These are phyloP conservation scores for Samia ricini DNA, from an alignment of 1,140 invertebrate species.

Conservation along the genomic window DNA sequence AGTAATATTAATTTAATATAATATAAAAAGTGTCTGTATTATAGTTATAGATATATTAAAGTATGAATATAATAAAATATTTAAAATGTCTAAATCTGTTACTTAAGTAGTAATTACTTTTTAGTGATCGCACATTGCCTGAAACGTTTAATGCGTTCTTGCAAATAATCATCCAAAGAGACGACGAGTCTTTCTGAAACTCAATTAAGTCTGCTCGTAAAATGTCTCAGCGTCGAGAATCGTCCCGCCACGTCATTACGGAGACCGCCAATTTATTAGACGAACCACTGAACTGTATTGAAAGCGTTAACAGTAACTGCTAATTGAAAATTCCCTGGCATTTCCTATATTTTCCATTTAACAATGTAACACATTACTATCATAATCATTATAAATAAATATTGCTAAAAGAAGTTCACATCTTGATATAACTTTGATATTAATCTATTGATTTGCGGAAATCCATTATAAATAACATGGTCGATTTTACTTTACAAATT, in stretches of 20 bases:
- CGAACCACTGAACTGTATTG: constrained; percentile 22
- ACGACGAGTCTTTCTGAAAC: constrained; percentile 26
- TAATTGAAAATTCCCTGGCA: constrained; percentile 4
- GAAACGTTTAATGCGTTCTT: not conserved
- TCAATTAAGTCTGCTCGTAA: constrained; percentile 33
- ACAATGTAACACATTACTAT: too few species aligned
- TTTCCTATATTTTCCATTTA: not conserved
- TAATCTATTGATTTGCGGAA: too few species aligned
- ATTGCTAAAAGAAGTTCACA: too few species aligned
- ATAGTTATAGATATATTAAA: too few species aligned
- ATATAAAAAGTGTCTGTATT: too few species aligned
- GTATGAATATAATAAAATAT: too few species aligned
- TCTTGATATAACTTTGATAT: too few species aligned
- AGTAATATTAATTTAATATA: too few species aligned
- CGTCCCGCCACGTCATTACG: constrained; percentile 8
- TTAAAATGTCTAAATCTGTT: too few species aligned
- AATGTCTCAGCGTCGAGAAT: constrained; percentile 16
- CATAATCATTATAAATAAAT: too few species aligned
- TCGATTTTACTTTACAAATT: too few species aligned
- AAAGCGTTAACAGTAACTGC: not conserved
- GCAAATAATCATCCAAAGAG: constrained; percentile 15
- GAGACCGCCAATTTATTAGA: constrained; percentile 32
- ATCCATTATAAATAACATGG: too few species aligned
- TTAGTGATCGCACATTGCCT: not conserved
- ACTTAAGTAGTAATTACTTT: not conserved